These are phyloP conservation scores for Acronicta aceris DNA, from an alignment of 2,888 invertebrate species.

Conservation along the genomic window DNA sequence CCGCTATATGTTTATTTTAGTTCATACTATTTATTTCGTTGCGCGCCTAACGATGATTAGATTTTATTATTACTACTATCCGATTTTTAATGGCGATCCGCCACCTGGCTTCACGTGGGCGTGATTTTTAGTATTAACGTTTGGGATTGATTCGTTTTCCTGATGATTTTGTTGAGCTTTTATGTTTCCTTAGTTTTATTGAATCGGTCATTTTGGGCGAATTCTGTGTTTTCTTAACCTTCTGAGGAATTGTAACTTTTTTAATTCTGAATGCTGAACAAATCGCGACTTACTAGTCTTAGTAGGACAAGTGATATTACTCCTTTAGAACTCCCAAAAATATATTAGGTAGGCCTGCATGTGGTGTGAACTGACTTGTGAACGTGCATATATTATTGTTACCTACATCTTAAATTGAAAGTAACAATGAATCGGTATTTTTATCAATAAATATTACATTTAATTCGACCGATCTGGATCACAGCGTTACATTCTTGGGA, in stretches of 20 bases:
- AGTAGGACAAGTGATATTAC: too few species aligned
- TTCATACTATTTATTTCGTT: constrained; percentile 81
- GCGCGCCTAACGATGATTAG: constrained; percentile 72
- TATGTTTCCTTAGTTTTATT: constrained; percentile 13
- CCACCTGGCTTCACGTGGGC: constrained; percentile 51
- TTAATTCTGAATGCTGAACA: too few species aligned
- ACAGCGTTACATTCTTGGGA: too few species aligned
- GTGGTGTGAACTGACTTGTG: too few species aligned
- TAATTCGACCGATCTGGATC: too few species aligned
- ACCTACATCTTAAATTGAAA: too few species aligned
- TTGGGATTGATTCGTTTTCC: constrained; percentile 39
- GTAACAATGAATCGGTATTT: too few species aligned
- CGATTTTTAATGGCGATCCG: constrained; percentile 57
- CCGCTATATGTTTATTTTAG: constrained; percentile 78
- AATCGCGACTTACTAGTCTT: too few species aligned
- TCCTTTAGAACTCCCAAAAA: too few species aligned
- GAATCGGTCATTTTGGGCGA: neutral
- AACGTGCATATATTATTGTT: too few species aligned
- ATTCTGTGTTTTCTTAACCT: neutral
- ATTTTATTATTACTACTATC: constrained; percentile 75
- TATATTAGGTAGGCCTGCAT: too few species aligned
- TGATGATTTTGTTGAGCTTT: constrained; percentile 8
- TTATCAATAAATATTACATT: too few species aligned
- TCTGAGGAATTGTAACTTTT: neutral
- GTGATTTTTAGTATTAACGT: constrained; percentile 27